Evolutionary conservation across 2,113 vertebrate genomes (phyloP).

Genomic region (Perca fluviatilis): DNA sequence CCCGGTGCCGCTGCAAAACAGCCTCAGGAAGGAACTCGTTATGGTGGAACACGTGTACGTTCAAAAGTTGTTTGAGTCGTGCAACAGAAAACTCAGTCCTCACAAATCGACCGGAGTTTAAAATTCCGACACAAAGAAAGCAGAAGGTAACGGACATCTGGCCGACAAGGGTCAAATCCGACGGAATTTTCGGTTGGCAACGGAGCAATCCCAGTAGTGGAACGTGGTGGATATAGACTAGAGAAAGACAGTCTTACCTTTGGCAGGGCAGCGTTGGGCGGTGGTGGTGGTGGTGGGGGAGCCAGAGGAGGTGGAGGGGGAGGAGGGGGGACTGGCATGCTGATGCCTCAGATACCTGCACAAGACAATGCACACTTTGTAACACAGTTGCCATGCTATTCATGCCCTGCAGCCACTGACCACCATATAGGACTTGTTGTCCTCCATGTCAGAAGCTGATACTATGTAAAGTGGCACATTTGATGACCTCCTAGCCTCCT

Average conservation of each 20-base stretch:
- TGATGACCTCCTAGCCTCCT: slow-evolving; percentile 44
- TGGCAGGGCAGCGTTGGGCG: slow-evolving; percentile 59
- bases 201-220: too few relatives aligned
- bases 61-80: too few relatives aligned
- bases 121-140: too few relatives aligned
- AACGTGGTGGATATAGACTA: too few relatives aligned
- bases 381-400: background rate
- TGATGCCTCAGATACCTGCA: slow-evolving; percentile 61
- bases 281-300: slow-evolving; percentile 56
- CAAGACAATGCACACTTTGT: slow-evolving; percentile 24
- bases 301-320: slow-evolving; percentile 64
- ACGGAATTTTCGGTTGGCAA: too few relatives aligned
- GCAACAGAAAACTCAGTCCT: too few relatives aligned
- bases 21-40: too few relatives aligned
- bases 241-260: slow-evolving; percentile 63
- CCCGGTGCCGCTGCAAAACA: too few relatives aligned
- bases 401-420: background rate
- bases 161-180: too few relatives aligned
- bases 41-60: too few relatives aligned
- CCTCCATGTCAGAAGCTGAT: slow-evolving; percentile 2
- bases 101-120: too few relatives aligned
- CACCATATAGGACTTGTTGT: background rate
- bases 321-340: slow-evolving; percentile 74
- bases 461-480: slow-evolving; percentile 31
- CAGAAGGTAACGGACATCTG: too few relatives aligned